Evolutionary conservation across 37 sponge, comb jelly and placozoan genomes (phyloP), one percentile per base, ranked within the genome.

Genomic region (Crambe crambe): DNA sequence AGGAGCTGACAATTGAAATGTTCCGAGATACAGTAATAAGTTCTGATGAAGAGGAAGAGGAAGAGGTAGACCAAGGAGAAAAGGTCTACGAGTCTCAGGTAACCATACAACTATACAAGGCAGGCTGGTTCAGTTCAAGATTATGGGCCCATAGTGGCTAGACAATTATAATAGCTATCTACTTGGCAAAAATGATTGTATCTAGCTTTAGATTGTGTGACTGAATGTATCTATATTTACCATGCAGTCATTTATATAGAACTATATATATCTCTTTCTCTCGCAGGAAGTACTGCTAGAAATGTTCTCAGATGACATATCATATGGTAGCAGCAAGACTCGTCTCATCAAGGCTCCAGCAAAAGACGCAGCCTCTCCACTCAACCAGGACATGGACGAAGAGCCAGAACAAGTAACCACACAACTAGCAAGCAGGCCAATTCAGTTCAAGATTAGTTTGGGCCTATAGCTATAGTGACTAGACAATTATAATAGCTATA

Each of bases 1-100:
- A 61, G 63, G 63, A 61, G 63, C 15, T 61, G 63, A 61, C 63
- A 61, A 29, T 61, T 61, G 63, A 61, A 61, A 61, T 61, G 63
- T 61, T 61, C 15, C 63, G 15, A 61, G 63, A 61, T 8, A 5
- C 63, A 29, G 63, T 21, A 47, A 12, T 15, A 6, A 47, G 10
- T 47, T 47, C 51, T 15, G 51, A 47, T 15, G 51, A 47, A 47
- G 6, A 6, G 6, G 51, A 47, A 15, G 10, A 47, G 10, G 51
- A 47, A 47, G 10, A 6, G 12, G 51, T 12, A 47, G 51, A 47
- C 51, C 51, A 47, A 47, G n/a, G n/a, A n/a, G n/a, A n/a, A n/a
- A n/a, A n/a, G n/a, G 51, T 47, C 51, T 47, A 47, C 12, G 51
- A 47, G 12, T 47, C 51, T 47, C 51, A 47, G 51, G 51, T 47